Base-by-base conservation (phyloP, 1,140 invertebrate genomes). In the Platyura marginata region DNA sequence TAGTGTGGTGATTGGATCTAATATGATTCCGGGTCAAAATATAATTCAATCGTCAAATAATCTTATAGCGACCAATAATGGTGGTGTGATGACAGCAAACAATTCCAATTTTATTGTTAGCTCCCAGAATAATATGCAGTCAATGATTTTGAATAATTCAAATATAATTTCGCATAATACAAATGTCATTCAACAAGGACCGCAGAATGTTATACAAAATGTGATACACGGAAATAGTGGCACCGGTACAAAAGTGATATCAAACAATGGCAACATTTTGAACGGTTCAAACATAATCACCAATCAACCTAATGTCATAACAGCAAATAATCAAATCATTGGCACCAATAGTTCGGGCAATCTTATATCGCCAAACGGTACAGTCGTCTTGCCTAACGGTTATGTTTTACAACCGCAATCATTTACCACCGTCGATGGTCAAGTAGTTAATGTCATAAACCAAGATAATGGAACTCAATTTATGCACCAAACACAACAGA, bases 341-440 rank as follows among this genome's bases (percentile, higher is more conserved):
- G 21, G 20, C 11, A 23, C 5, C 20, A 40, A 23, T 23, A 40
- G 23, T 23, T 32, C 45, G 42, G n/a, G 2, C 9, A 29, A 20
- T 43, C 18, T 44, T 15, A 38, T 44, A 20, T 44, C 43, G 10
- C 16, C 77, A 78, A 64, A 72, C 78, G 0, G 72, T 76, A 41
- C 70, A 70, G 6, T 65, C 68, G 79, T 86, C 1, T 66, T 91
- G 9, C 77, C 89, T 1, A 89, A 89, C 51, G 81, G 82, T 0
- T 80, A 85, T 39, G 71, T 85, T 8, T 72, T 89, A 38, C 83
- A 83, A 59, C 39, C 49, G 18, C 45, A 42, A 44, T 16, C 11
- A 46, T 46, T 47, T 11, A 40, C 45, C 2, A 46, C 73, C 3
- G 66, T 77, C 6, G 75, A 82, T 61, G 74, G 77, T 45, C 55